phyloP scores from a whole-genome alignment of 92 coral and sea anemone genomes.

The Umimayanthus kanabou region DNA sequence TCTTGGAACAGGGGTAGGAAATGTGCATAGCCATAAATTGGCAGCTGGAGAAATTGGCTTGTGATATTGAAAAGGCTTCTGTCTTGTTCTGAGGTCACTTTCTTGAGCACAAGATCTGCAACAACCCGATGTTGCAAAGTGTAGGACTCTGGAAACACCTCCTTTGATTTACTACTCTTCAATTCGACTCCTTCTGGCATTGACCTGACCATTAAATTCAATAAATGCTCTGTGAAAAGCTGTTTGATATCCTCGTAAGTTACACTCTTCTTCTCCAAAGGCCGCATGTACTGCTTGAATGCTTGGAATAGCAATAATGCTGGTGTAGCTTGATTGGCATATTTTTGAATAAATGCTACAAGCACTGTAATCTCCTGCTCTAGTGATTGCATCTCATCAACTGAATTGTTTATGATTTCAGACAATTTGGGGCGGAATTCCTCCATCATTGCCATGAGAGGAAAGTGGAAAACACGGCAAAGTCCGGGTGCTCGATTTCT shows the following conservation, averaged over 20 bases:
- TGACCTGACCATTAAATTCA: conserved; percentile 76
- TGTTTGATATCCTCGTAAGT: conserved; percentile 74
- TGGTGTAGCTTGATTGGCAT: conserved; percentile 79
- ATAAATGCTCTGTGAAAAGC: conserved; percentile 66
- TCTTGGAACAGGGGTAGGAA: conserved; percentile 59
- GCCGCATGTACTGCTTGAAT: conserved; percentile 52
- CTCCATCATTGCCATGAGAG: conserved; percentile 81
- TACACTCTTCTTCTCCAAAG: conserved; percentile 43
- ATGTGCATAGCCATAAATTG: conserved; percentile 57
- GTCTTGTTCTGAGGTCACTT: conserved; percentile 26
- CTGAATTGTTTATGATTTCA: conserved; percentile 64
- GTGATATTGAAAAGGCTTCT: conserved; percentile 55
- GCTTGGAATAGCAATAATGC: conserved; percentile 75
- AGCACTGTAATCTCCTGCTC: conserved; percentile 79
- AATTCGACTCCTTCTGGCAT: conserved; percentile 37
- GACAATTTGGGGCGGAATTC: conserved; percentile 61
- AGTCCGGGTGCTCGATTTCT: conserved; percentile 30
- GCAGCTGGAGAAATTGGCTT: conserved; percentile 59
- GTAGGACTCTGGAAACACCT: conserved; percentile 53
- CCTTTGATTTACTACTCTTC: conserved; percentile 2
- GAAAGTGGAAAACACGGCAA: conserved; percentile 88
- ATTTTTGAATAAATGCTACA: conserved; percentile 79
- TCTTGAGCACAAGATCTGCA: conserved; percentile 66
- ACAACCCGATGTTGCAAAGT: conserved; percentile 80
- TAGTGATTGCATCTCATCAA: conserved; percentile 60